These are phyloP conservation scores for Allygus modestus DNA, from an alignment of 2,888 invertebrate genomes.

Conservation along the genomic window DNA sequence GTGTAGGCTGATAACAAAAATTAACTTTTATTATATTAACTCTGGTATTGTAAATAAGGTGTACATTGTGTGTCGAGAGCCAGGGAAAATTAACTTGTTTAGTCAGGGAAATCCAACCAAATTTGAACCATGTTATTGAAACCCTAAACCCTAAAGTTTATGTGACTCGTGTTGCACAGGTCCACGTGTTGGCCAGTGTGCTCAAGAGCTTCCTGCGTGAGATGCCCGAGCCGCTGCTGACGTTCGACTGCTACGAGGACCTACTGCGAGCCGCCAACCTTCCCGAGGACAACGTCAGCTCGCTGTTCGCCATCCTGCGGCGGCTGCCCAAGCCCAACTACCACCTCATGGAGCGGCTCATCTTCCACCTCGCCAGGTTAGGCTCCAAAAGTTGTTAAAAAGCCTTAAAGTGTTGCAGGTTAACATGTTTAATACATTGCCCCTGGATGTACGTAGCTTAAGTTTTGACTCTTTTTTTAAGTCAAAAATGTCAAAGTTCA, in stretches of 20 bases:
- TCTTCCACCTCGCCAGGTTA: slow-evolving; percentile 93
- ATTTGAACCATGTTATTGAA: no score
- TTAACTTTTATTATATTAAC: no score
- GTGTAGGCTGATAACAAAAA: no score
- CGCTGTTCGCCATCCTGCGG: slow-evolving; percentile 91
- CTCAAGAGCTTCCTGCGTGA: slow-evolving; percentile 94
- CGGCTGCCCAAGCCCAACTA: slow-evolving; percentile 94
- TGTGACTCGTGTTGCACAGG: no score
- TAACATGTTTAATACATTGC: slow-evolving; percentile 11
- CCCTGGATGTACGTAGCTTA: no score
- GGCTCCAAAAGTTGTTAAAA: no score
- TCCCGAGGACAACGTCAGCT: slow-evolving; percentile 90
- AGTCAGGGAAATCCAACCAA: no score
- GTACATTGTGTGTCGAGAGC: no score
- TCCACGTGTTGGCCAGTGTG: slow-evolving; percentile 94
- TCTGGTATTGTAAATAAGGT: no score
- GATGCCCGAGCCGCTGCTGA: slow-evolving; percentile 94
- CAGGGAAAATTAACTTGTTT: no score
- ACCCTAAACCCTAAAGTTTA: no score
- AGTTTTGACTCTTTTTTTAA: background rate
- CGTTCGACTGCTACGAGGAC: slow-evolving; percentile 96
- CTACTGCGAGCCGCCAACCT: slow-evolving; percentile 93
- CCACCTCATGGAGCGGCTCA: slow-evolving; percentile 92
- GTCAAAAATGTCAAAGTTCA: background rate
- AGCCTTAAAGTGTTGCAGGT: no score